phyloP scores from a whole-genome alignment of 2,113 vertebrate genomes.

The Tamias sibiricus region DNA sequence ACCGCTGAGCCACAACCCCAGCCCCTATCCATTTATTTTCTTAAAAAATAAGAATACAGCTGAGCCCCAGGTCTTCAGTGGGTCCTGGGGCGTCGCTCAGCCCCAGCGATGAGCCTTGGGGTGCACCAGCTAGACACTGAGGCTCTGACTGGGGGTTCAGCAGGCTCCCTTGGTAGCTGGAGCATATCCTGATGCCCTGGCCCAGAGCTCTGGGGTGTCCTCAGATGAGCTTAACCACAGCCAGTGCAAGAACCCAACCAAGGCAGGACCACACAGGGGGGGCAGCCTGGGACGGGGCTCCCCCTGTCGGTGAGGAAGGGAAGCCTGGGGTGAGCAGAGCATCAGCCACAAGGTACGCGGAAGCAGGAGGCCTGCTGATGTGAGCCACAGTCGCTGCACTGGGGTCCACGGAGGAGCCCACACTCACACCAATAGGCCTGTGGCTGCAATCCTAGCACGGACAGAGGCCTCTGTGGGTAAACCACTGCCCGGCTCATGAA shows the following conservation, averaged over 20 bases:
- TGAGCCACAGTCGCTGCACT: fast-evolving
- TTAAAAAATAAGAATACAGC: neutral
- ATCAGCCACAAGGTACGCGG: neutral
- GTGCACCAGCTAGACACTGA: neutral
- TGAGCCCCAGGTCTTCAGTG: neutral
- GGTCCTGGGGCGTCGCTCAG: fast-evolving
- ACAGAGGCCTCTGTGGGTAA: fast-evolving
- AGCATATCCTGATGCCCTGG: no score
- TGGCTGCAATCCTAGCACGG: neutral
- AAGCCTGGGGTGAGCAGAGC: neutral
- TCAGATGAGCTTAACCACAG: no score
- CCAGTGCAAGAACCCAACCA: no score
- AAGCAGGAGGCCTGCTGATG: fast-evolving
- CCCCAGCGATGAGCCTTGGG: slow-evolving; percentile 52
- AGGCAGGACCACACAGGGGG: neutral
- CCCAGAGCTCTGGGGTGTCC: no score
- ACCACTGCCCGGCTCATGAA: neutral
- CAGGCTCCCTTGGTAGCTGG: neutral
- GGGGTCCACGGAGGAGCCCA: no score
- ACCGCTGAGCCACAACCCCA: no score
- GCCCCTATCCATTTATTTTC: fast-evolving
- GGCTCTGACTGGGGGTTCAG: neutral
- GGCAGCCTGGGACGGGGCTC: fast-evolving
- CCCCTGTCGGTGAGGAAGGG: no score
- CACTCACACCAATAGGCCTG: neutral